Base-by-base conservation (phyloP, 1,140 invertebrate species). In the Cherax quadricarinatus region DNA sequence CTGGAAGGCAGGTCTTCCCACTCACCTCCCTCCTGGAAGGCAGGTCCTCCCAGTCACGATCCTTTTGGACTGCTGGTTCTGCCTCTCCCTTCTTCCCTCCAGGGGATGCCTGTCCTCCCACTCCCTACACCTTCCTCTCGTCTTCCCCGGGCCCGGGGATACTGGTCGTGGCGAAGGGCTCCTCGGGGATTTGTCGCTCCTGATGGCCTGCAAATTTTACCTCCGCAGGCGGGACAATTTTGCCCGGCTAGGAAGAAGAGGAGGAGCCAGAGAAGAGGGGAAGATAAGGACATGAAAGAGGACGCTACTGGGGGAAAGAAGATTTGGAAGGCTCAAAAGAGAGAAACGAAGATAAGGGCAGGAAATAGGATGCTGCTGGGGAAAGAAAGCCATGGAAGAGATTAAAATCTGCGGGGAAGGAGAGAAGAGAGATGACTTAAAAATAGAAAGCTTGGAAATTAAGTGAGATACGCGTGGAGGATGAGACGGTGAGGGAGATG, bases 171-270 rank as follows among this genome's bases (percentile, higher is more conserved):
- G 51, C 16, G 24, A 73, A 75, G 16, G 60, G 73, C 24, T 80
- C 86, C 78, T 62, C 73, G 21, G 86, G 86, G 86, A 88, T 88
- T 88, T 88, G 86, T 88, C 86, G 53, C 75, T 81, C 86, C 41
- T 88, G 86, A 88, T 88, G 86, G 86, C 75, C 86, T 88, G 86
- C 86, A 88, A 88, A 88, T 88, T 88, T 88, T 62, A 79, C 78
- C 78, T 81, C 75, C 62, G 81, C 80, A 84, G 88, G 66, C 62
- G 41, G 66, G 62, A 49, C 21, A 84, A 51, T 82, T 82, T 82
- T 16, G 21, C 57, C 24, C 12, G 60, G 49, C 18, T 80, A 62
- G 49, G 57, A 78, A 14, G 51, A 53, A 48, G n/a, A 7, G 24
- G 82, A 21, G 41, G 86, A 24, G 73, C 53, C n/a, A 53, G 86